phyloP scores from a whole-genome alignment of 2,797 vertebrate genomes.

The Protonibea diacanthus region DNA sequence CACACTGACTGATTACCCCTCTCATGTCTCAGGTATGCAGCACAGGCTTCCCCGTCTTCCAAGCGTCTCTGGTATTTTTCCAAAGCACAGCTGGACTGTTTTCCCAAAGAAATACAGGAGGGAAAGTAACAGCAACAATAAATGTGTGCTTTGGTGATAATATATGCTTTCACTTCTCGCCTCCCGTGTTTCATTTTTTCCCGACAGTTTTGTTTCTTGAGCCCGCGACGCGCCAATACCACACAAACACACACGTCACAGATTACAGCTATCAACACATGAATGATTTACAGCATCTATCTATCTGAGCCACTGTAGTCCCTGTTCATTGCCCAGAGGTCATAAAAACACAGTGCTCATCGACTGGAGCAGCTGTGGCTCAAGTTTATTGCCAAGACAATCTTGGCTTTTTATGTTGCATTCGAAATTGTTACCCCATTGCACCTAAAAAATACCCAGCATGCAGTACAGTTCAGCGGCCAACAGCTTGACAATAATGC shows the following conservation, averaged over 20 bases:
- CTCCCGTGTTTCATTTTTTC: conserved; percentile 6
- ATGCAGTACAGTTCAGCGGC: conserved; percentile 23
- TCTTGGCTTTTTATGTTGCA: conserved; percentile 29
- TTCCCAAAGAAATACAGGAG: conserved; percentile 50
- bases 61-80: conserved; percentile 65
- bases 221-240: conserved; percentile 9
- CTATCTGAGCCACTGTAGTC: conserved; percentile 51
- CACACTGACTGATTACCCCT: conserved; percentile 59
- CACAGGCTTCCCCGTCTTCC: conserved; percentile 50
- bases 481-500: not conserved
- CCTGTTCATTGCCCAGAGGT: conserved; percentile 46
- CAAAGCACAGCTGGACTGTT: conserved; percentile 49
- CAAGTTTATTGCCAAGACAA: conserved; percentile 45
- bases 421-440: not conserved
- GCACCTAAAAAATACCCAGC: conserved; percentile 32
- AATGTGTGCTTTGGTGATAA: not conserved
- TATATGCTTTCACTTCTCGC: not conserved
- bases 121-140: not conserved
- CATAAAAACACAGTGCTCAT: conserved; percentile 52
- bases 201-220: conserved; percentile 20
- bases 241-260: conserved; percentile 50
- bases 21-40: conserved; percentile 71
- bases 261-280: conserved; percentile 65
- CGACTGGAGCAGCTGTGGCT: conserved; percentile 56
- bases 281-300: conserved; percentile 64